Base-by-base conservation (phyloP, 2,888 invertebrate genomes). In the Andrena minutula region DNA sequence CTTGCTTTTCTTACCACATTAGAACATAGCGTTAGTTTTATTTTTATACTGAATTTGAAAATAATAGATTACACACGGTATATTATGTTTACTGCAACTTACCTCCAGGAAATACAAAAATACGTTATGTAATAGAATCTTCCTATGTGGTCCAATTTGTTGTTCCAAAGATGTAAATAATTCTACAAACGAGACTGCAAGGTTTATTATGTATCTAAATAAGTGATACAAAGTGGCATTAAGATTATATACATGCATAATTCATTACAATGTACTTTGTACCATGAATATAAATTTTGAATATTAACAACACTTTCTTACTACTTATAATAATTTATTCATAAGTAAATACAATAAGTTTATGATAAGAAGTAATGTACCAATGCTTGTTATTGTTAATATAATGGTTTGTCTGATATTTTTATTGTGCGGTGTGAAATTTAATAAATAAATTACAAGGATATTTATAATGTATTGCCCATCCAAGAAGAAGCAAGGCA, bases 401-500 rank as follows among this genome's bases (percentile, higher is more conserved):
- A 97, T 96, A 91, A 97, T 94, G 51, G 95, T 95, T 92, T 95
- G 96, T 90, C 95, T 95, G 93, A 94, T 95, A 90, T 94, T 95
- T 92, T 95, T 95, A 93, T 94, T 95, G 91, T 94, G 93, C 81
- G 95, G 92, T 75, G 91, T 92, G 35, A 94, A 94, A 61, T 94
- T 94, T 74, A 96, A 92, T 84, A 96, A 93, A 85, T 95, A 94
- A 92, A 96, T 95, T 80, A 96, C 95, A 68, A 98, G 94, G 83
- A 96, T 95, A 90, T 96, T 96, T 63, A 97, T 95, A 89, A 99
- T 98, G 93, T 97, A 97, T 92, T 99, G 97, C 0, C 99, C 99
- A 94, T 99, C 99, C 92, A 99, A 96, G 82, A 97, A 97, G 92
- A 98, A 97, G 93, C 99, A 98, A 0, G 99, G 99, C 79, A 99